Conservation (phyloP, 2,113 vertebrate species). For the Brachyistius frenatus region DNA sequence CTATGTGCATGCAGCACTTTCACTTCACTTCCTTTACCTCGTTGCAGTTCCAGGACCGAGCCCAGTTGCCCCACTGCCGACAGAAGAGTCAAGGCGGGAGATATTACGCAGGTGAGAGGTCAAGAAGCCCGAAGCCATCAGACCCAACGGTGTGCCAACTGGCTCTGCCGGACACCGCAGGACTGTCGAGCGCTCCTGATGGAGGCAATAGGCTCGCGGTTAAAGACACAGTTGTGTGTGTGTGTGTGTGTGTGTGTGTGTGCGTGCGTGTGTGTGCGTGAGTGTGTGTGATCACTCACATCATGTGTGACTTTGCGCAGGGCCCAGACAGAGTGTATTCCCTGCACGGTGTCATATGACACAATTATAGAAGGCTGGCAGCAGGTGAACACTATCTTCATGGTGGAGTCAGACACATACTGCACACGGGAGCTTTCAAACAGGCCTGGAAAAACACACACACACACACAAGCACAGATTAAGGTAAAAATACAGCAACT, state of each 20-base stretch:
- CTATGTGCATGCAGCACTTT: background rate
- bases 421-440: conserved; percentile 89
- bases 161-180: conserved; percentile 88
- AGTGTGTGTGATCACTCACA: conserved; percentile 76
- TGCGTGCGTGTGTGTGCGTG: background rate
- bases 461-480: background rate
- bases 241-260: background rate
- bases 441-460: conserved; percentile 77
- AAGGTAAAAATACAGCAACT: background rate
- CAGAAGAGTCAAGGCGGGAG: conserved; percentile 91
- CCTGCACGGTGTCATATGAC: conserved; percentile 92
- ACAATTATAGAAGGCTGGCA: conserved; percentile 92
- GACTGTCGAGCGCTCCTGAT: conserved; percentile 91
- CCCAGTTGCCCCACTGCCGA: conserved; percentile 47
- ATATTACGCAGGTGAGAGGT: conserved; percentile 90
- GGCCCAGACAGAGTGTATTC: conserved; percentile 91
- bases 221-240: background rate
- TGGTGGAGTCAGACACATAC: conserved; percentile 89
- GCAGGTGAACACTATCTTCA: conserved; percentile 92
- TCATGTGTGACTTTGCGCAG: conserved; percentile 92
- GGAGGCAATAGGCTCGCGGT: background rate
- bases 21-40: conserved; percentile 49
- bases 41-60: conserved; percentile 39
- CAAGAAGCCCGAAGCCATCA: conserved; percentile 86
- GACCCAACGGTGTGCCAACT: conserved; percentile 82